Base-by-base conservation (phyloP, 2,888 invertebrate genomes). In the Agrilus biguttatus region DNA sequence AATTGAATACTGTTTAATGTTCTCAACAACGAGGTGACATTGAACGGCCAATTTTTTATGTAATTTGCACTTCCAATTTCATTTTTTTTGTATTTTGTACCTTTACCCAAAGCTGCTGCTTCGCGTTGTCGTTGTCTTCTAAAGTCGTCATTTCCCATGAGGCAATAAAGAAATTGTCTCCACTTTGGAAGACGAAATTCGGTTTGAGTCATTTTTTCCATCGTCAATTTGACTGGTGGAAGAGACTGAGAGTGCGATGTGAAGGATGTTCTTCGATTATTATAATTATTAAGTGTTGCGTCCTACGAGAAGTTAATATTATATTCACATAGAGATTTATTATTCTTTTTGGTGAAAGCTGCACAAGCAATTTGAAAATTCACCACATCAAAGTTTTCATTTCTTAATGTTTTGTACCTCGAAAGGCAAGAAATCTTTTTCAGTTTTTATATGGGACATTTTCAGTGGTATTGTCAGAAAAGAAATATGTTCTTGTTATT, bases 191-290 rank as follows among this genome's bases (percentile, higher is more conserved):
- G 73, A 42, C 77, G 69, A 14, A 71, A 69, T 58, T 88, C 87
- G 0, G 88, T 88, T 67, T 88, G 88, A 1, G 88, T 88, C 43
- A 82, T 86, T 39, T 84, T 73, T 57, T 87, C 87, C 77, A 85
- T 80, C 8, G 84, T 84, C 19, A 80, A 67, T 8, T 75, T 67
- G 2, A 73, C 68, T 1, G 70, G 66, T 4, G 60, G 56, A 13
- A 42, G 44, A 34, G 41, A 41, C 37, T 41, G 47, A 1, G 40
- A 38, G 12, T 51, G 49, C 13, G 49, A 44, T 14, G 51, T 46
- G 36, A 54, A 43, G 35, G 63, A 62, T 8, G 60, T 57, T 47
- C 58, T 58, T 41, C 58, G 53, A 40, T 54, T 59, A 44, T 53
- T 59, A 38, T 67, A 68, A 43, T 69, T 28, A 10, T 28, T 66